These are phyloP conservation scores for Thalassarche chlororhynchos DNA, from an alignment of 2,113 vertebrate genomes.

Conservation along the genomic window DNA sequence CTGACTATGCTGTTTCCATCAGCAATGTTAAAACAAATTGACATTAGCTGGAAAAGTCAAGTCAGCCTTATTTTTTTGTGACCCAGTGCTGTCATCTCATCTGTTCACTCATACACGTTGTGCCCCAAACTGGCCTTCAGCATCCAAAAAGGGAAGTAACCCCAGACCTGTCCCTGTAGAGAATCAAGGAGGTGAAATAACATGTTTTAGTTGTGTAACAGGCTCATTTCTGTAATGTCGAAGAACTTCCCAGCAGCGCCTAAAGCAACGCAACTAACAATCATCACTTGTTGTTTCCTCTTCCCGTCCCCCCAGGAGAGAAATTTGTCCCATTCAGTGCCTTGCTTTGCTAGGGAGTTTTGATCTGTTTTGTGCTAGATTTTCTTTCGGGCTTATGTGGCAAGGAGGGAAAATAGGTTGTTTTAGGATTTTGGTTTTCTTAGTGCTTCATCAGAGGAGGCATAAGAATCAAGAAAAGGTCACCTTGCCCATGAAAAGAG, in stretches of 20 bases:
- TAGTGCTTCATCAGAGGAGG: background rate
- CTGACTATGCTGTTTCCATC: background rate
- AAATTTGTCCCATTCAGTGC: background rate
- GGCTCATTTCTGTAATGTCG: background rate
- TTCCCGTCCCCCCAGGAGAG: background rate
- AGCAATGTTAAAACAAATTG: background rate
- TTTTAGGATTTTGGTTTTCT: background rate
- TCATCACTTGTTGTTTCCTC: background rate
- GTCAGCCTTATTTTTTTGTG: background rate
- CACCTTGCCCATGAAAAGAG: background rate
- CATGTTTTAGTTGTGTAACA: background rate
- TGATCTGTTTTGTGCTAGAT: background rate
- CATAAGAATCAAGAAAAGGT: background rate
- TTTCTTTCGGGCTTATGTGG: background rate
- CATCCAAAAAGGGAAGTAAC: background rate
- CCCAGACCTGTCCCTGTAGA: background rate
- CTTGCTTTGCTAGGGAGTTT: background rate
- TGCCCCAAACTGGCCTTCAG: background rate
- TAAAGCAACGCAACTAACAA: background rate
- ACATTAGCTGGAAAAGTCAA: background rate
- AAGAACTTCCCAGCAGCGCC: background rate
- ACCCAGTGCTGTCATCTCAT: background rate
- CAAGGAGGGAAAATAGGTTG: background rate
- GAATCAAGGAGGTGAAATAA: background rate
- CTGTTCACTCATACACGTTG: background rate